These are phyloP conservation scores for Nothocercus nigrocapillus DNA, from an alignment of 2,113 vertebrate genomes.

Conservation along the genomic window DNA sequence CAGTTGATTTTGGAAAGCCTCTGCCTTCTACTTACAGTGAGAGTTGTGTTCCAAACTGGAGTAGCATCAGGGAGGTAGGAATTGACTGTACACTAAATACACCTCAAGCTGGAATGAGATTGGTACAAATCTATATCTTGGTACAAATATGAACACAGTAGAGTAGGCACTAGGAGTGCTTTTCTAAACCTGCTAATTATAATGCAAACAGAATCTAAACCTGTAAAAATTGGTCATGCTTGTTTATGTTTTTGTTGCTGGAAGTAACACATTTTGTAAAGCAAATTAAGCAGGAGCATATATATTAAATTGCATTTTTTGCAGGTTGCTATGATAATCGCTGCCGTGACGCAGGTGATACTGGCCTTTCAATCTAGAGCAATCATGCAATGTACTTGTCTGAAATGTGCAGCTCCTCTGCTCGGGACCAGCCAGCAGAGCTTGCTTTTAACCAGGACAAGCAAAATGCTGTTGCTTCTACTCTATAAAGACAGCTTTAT, in stretches of 20 bases:
- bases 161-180: neutral
- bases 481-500: neutral
- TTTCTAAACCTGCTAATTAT: neutral
- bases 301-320: neutral
- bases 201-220: neutral
- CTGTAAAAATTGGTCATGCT: neutral
- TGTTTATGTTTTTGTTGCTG: neutral
- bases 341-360: neutral
- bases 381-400: neutral
- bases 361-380: neutral
- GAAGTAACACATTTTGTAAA: neutral
- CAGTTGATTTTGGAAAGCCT: neutral
- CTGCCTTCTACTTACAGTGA: neutral
- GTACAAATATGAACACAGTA: neutral
- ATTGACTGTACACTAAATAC: neutral
- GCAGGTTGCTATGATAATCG: neutral
- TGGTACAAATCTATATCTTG: neutral
- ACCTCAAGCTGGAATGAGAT: neutral
- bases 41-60: neutral
- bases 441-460: neutral
- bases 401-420: fast-evolving
- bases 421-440: neutral
- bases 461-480: neutral
- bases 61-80: neutral
- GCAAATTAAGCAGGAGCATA: neutral